Conservation (phyloP, 2,797 vertebrate species). For the Remorina albescens region DNA sequence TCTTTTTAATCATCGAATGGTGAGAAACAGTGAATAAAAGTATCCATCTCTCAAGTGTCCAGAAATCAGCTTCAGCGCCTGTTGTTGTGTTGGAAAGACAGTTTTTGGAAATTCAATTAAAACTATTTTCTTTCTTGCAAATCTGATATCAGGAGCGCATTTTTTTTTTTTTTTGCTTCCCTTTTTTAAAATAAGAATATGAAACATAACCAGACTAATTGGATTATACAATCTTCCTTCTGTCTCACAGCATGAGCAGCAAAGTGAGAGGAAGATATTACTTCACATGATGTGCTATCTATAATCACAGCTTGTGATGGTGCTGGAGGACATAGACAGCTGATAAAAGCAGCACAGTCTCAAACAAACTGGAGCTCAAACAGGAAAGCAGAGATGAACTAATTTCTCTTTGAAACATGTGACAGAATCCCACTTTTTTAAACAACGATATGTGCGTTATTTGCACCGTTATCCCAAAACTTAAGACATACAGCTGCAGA, state of each 20-base stretch:
- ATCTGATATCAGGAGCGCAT: conserved; percentile 10
- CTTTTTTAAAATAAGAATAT: not conserved
- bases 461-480: not conserved
- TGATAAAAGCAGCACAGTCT: conserved; percentile 40
- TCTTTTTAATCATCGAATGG: not conserved
- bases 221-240: conserved; percentile 36
- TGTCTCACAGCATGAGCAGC: conserved; percentile 36
- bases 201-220: conserved; percentile 21
- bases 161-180: not conserved
- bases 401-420: not conserved
- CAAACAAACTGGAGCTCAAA: conserved; percentile 44
- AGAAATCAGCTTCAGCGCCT: not conserved
- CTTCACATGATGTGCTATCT: conserved; percentile 66
- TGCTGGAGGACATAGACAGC: conserved; percentile 57
- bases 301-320: conserved; percentile 63
- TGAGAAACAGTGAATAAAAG: not conserved
- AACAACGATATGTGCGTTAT: not conserved
- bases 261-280: conserved; percentile 34
- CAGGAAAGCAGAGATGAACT: not conserved
- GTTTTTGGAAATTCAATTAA: not conserved
- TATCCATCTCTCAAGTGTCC: not conserved
- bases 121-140: not conserved
- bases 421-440: conserved; percentile 1
- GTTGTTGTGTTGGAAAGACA: not conserved
- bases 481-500: not conserved